Percentiles rank a stretch among this genome's conserved stretches.
Conservation (phyloP, 2,113 vertebrate species). For the Lagopus muta region DNA sequence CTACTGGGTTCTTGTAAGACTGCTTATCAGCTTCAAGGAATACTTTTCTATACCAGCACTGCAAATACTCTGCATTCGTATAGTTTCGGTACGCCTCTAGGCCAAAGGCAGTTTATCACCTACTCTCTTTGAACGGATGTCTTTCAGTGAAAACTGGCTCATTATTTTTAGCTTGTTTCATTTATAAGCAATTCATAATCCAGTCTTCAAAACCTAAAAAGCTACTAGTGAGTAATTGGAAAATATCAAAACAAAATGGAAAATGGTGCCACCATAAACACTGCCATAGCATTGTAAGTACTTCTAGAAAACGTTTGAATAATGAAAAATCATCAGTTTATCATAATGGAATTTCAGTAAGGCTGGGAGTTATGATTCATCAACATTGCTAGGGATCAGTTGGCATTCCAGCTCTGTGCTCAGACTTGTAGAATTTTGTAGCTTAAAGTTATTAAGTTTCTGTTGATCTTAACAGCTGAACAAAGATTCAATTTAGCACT, state of each 20-base stretch:
- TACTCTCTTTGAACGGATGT: slow-evolving; percentile 23
- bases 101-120: slow-evolving; percentile 21
- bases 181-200: slow-evolving; percentile 33
- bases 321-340: slow-evolving; percentile 5
- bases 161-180: slow-evolving; percentile 51
- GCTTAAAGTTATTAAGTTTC: not conserved
- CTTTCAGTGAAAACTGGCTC: slow-evolving; percentile 12
- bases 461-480: not conserved
- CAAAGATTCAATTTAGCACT: not conserved
- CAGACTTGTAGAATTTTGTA: not conserved
- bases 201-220: not conserved
- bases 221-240: not conserved
- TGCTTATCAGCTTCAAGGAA: not conserved
- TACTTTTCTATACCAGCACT: not conserved
- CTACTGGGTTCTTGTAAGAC: not conserved
- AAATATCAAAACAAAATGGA: not conserved
- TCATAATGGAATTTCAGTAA: slow-evolving; percentile 3
- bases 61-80: not conserved
- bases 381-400: not conserved
- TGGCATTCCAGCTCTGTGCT: not conserved
- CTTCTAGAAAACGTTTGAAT: not conserved
- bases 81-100: not conserved
- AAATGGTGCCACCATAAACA: not conserved
- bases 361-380: not conserved
- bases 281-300: not conserved